A percentile compares a stretch with the other conserved stretches of the same genome.
Evolutionary conservation across 2,797 vertebrate genomes (phyloP).

Genomic region (Rhinatrema bivittatum): DNA sequence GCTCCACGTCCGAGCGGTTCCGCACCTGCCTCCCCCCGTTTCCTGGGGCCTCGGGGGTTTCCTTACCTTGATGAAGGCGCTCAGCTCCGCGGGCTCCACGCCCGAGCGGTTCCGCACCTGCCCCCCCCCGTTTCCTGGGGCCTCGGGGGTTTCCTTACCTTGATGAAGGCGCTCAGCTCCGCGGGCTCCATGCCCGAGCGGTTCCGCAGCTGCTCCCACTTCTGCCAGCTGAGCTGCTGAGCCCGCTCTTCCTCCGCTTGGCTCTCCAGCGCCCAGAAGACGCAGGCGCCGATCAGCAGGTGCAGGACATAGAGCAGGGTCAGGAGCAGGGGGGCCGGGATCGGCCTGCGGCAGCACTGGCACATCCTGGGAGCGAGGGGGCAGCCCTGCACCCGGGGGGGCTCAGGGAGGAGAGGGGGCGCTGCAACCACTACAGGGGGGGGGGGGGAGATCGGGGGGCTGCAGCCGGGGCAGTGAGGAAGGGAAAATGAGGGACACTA

Average conservation of each 20-base stretch:
- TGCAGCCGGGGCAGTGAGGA: background rate
- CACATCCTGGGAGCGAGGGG: no score
- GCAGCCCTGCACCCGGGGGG: no score
- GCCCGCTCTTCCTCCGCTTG: slow-evolving; percentile 56
- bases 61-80: no score
- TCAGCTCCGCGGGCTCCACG: no score
- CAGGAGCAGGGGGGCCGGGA: slow-evolving; percentile 33
- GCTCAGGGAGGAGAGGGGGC: no score
- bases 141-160: slow-evolving; percentile 48
- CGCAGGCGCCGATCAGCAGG: slow-evolving; percentile 59
- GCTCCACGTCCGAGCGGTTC: no score
- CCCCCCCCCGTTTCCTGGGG: no score
- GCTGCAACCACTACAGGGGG: no score
- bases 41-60: no score
- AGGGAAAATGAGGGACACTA: no score
- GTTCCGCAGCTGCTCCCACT: slow-evolving; percentile 66
- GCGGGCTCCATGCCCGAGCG: slow-evolving; percentile 65
- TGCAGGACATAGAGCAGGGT: slow-evolving; percentile 60
- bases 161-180: slow-evolving; percentile 66
- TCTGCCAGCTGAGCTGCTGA: slow-evolving; percentile 56
- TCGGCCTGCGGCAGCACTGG: accelerated
- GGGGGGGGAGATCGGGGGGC: background rate
- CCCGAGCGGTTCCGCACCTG: no score
- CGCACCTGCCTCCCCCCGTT: no score
- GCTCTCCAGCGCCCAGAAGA: slow-evolving; percentile 75